These are phyloP conservation scores for Craterocephalus amniculus DNA, from an alignment of 2,797 vertebrate genomes.

Conservation along the genomic window DNA sequence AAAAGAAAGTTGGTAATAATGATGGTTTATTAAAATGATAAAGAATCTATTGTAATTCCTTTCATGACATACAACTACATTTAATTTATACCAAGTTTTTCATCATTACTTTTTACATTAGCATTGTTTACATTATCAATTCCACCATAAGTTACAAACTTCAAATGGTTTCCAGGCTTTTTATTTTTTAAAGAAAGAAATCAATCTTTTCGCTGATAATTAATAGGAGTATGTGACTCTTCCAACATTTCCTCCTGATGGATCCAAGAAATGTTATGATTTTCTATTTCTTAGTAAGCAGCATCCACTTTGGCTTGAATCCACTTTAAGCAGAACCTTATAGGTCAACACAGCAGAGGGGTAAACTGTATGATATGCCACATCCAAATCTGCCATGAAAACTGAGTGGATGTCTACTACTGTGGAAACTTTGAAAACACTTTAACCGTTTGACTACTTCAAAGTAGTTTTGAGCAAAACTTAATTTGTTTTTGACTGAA, in stretches of 20 bases:
- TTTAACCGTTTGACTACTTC: neutral
- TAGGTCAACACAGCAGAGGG: neutral
- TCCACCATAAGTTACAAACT: neutral
- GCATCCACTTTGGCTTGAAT: neutral
- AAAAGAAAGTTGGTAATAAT: conserved; percentile 28
- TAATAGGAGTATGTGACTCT: conserved; percentile 4
- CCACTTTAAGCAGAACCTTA: conserved; percentile 21
- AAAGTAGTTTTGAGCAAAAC: conserved; percentile 28
- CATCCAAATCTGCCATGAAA: neutral
- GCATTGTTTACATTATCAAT: neutral
- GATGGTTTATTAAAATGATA: conserved; percentile 14
- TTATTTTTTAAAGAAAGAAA: neutral
- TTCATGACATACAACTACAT: conserved; percentile 4
- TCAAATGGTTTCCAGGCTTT: conserved; percentile 7
- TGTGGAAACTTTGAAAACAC: neutral
- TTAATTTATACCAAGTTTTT: neutral
- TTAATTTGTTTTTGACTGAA: conserved; percentile 3
- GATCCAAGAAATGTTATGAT: conserved; percentile 5
- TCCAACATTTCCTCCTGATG: conserved; percentile 13
- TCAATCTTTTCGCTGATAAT: conserved; percentile 13
- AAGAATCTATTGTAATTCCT: neutral
- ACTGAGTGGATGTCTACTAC: neutral
- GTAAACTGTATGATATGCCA: neutral
- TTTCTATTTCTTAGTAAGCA: conserved; percentile 26
- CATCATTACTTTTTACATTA: neutral